A percentile compares a stretch with the other conserved stretches of the same genome.
Evolutionary conservation across 1,140 invertebrate genomes (phyloP).

Genomic region (Eupeodes corollae): DNA sequence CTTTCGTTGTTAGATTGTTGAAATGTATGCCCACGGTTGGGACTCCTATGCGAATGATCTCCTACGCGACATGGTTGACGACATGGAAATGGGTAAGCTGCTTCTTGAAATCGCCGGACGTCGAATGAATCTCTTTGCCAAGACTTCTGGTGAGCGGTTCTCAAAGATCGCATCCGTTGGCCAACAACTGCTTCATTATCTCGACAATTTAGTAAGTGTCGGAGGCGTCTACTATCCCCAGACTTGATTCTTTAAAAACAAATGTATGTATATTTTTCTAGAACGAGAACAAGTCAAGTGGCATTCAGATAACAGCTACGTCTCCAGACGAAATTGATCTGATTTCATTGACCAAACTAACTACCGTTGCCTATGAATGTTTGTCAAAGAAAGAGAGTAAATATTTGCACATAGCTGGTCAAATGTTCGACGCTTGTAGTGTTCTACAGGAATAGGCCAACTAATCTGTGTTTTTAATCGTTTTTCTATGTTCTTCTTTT

Average conservation of each 20-base stretch:
- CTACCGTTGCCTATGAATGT: conserved; percentile 20
- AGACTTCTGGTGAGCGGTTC: conserved; percentile 44
- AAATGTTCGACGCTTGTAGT: conserved; percentile 33
- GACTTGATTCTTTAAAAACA: no score
- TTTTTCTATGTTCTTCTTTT: not conserved
- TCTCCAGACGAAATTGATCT: conserved; percentile 26
- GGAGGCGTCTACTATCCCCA: conserved; percentile 14
- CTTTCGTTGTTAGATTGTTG: conserved; percentile 42
- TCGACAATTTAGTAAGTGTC: conserved; percentile 54
- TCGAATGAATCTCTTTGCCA: conserved; percentile 52
- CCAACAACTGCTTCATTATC: conserved; percentile 54
- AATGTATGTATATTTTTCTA: not conserved
- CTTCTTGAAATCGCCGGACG: conserved; percentile 61
- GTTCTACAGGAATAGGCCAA: conserved; percentile 11
- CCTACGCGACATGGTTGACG: conserved; percentile 51
- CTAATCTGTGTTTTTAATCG: not conserved
- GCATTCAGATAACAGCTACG: conserved; percentile 20
- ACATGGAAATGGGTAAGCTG: conserved; percentile 49
- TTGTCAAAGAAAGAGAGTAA: conserved; percentile 18
- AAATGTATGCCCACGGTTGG: conserved; percentile 64
- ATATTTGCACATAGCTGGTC: conserved; percentile 20
- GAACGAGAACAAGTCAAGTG: conserved; percentile 6
- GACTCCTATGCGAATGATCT: conserved; percentile 68
- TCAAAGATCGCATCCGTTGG: conserved; percentile 56
- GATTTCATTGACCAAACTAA: conserved; percentile 16